phyloP scores from a whole-genome alignment of 2,113 vertebrate genomes.

The Andinoacara biseriatus region DNA sequence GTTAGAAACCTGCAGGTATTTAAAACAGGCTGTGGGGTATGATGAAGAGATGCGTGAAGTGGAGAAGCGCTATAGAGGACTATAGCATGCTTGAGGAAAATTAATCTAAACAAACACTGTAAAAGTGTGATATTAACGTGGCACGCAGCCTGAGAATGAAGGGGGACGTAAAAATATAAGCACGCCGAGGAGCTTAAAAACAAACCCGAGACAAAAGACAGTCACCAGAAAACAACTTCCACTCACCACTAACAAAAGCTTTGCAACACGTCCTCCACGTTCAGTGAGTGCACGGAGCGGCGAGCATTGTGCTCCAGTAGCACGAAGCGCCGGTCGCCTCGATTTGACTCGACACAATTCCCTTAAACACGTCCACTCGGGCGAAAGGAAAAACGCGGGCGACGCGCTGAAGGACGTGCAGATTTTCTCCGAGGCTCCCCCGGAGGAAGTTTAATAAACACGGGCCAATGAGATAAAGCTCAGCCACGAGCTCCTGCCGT shows the following conservation, averaged over 20 bases:
- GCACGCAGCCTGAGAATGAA: not conserved
- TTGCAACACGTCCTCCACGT: not conserved
- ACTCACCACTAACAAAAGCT: constrained; percentile 38
- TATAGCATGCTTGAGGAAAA: not conserved
- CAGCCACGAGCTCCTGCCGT: not conserved
- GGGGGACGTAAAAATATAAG: not conserved
- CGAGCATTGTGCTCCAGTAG: constrained; percentile 9
- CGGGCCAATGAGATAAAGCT: constrained; percentile 32
- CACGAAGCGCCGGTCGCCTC: constrained; percentile 23
- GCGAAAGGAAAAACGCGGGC: not conserved
- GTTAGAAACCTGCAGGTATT: constrained; percentile 14
- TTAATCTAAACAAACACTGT: constrained; percentile 17
- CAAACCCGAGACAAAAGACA: not conserved
- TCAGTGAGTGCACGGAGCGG: not conserved
- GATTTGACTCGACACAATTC: constrained; percentile 14
- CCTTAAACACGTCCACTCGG: not conserved
- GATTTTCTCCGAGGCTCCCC: not conserved
- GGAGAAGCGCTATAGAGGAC: not conserved
- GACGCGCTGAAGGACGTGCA: constrained; percentile 35
- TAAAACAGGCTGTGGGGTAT: not conserved
- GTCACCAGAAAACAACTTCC: not conserved
- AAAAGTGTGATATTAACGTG: constrained; percentile 7
- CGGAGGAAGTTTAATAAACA: not conserved
- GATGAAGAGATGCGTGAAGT: not conserved
- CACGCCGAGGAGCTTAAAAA: not conserved